Evolutionary conservation across 2,797 vertebrate genomes (phyloP).

Genomic region (Sparus aurata): DNA sequence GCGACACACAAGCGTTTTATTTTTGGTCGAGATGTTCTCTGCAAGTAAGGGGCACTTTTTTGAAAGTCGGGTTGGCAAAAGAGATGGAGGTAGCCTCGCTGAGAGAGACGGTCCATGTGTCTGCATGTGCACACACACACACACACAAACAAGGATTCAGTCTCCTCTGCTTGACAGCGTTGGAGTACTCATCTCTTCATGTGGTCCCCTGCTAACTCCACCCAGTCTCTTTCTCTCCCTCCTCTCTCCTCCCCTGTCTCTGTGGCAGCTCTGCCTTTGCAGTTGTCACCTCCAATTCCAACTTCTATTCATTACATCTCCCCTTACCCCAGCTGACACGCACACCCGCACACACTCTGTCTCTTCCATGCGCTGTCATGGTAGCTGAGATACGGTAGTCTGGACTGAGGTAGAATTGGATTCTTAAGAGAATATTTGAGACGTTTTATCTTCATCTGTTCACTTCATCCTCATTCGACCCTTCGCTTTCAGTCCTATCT

Average conservation of each 20-base stretch:
- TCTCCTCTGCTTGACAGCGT: constrained; percentile 11
- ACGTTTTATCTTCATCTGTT: constrained; percentile 62
- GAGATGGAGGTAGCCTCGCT: not conserved
- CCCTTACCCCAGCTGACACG: constrained; percentile 31
- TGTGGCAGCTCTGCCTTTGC: constrained; percentile 55
- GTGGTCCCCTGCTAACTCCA: constrained; percentile 29
- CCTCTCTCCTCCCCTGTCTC: constrained; percentile 5
- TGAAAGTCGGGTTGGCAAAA: not conserved
- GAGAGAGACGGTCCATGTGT: not conserved
- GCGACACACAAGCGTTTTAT: not conserved
- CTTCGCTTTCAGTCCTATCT: constrained; percentile 23
- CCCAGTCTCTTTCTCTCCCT: not conserved
- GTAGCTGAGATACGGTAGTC: constrained; percentile 47
- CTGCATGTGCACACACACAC: not conserved
- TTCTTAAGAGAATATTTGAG: constrained; percentile 63
- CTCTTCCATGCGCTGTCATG: not conserved
- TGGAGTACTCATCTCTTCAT: constrained; percentile 44
- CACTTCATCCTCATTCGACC: constrained; percentile 54
- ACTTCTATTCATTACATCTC: constrained; percentile 71
- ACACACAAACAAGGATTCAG: not conserved
- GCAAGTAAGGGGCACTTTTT: not conserved
- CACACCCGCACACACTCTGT: not conserved
- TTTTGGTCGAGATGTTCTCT: not conserved
- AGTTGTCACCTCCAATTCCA: constrained; percentile 76
- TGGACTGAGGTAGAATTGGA: constrained; percentile 56